Percentiles rank a stretch among this genome's conserved stretches.
Evolutionary conservation across 2,888 invertebrate species (phyloP).

Genomic region (Macrosiphum euphorbiae): DNA sequence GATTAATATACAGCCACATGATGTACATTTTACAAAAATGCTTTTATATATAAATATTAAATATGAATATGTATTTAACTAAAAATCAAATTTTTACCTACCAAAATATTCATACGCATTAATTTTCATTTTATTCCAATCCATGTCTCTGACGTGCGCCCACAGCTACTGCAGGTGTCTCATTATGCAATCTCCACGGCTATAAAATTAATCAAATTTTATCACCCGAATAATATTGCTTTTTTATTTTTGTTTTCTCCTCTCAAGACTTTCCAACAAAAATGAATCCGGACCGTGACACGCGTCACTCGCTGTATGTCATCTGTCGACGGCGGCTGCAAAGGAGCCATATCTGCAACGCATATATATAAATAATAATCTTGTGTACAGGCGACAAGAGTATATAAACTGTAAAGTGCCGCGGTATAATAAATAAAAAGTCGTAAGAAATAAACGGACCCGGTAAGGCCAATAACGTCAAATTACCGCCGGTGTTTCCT

Average conservation of each 20-base stretch:
- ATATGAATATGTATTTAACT: background rate
- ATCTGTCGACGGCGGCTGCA: conserved; percentile 5
- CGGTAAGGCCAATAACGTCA: conserved; percentile 48
- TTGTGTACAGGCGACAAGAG: background rate
- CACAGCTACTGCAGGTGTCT: background rate
- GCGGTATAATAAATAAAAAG: conserved; percentile 44
- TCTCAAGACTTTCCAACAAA: background rate
- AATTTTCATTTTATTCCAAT: background rate
- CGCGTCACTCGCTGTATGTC: conserved; percentile 24
- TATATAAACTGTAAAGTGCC: background rate
- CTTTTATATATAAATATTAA: too few relatives aligned
- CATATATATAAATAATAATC: conserved; percentile 1
- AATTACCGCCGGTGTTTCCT: conserved; percentile 46
- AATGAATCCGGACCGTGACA: conserved; percentile 47
- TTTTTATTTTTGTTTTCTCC: background rate
- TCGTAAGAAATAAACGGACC: conserved; percentile 34
- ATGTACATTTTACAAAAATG: background rate
- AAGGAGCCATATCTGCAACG: background rate
- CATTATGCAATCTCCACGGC: background rate
- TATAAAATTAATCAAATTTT: background rate
- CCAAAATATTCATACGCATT: background rate
- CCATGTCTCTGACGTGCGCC: background rate
- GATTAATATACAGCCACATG: background rate
- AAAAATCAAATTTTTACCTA: background rate
- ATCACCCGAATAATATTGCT: background rate